Base-by-base conservation (phyloP, 2,888 invertebrate genomes). In the Cosmia trapezina region DNA sequence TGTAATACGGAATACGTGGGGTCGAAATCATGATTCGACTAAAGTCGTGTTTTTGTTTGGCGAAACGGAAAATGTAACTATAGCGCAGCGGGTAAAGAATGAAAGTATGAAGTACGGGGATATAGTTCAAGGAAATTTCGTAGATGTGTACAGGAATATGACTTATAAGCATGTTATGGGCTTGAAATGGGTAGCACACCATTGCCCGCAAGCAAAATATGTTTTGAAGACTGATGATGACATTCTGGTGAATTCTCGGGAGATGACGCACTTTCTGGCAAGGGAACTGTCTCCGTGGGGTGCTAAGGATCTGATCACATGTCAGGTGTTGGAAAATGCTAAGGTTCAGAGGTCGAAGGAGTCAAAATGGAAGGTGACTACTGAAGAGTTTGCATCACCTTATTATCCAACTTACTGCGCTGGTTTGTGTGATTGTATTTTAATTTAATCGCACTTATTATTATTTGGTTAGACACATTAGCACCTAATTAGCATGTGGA, bases 101-200 rank as follows among this genome's bases (percentile, higher is more conserved):
- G 98, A 98, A 88, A 97, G 97, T 86, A 87, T 88, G 0, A 88
- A 91, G 0, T 96, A 97, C 86, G 95, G 96, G 0, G 98, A 98
- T 88, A 95, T 98, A 66, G 96, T 98, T 28, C 98, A 98, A 89
- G 98, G 98, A 0, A 97, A 96, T 73, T 98, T 98, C 87, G 83
- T 96, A 56, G 98, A 98, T 93, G 96, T 97, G 0, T 98, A 98
- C 88, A 96, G 97, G 65, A 98, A 98, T 91, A 97, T 98, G 93
- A 98, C 98, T 0, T 98, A 98, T 87, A 98, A 98, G 89, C 98
- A 98, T 91, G 97, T 98, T 9, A 98, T 98, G 97, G 98, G 97
- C 0, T 94, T 98, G 60, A 98, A 98, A 89, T 98, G 98, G 97
- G 97, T 97, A 33, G 94, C 96, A 1, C 97, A 97, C 86, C 97